Evolutionary conservation across 2,797 vertebrate species (phyloP), one percentile per base, ranked within the genome.

Genomic region (Pteropus rufus): DNA sequence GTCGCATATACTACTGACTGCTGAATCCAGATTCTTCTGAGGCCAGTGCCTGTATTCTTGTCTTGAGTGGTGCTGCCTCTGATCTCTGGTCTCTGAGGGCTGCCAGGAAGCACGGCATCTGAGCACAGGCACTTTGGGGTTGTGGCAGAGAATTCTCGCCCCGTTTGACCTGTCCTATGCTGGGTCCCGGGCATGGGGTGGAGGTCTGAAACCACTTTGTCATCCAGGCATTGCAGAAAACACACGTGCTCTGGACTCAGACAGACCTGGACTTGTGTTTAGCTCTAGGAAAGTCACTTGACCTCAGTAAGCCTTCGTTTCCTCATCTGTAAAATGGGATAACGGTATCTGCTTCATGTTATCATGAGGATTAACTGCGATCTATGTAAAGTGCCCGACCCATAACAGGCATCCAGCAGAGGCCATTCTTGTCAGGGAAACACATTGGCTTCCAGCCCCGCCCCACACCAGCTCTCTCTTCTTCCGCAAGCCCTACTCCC

Each of bases 381-480:
- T 36, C 39, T 49, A 4, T 23, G 18, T 26, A 62, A 26, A 29
- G 11, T 64, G 29, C n/a, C 83, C n/a, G 36, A 6, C 41, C 14
- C 23, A 29, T 4, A 10, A n/a, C 2, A 56, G 56, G 26, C 2
- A n/a, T 70, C 9, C 8, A 10, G 29, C 0, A 56, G 31, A 72
- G 56, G 34, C 67, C 7, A 0, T 24, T 36, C 14, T 72, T 56
- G 10, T 44, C 39, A n/a, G 56, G 31, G 36, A 69, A 56, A 49
- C 62, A 31, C 29, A 12, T 0, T 0, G 10, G 3, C 49, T 9
- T 18, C 64, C n/a, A 10, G 24, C 16, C 5, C 16, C 1, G 0
- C 36, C 10, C 16, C 18, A 0, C 11, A 1, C 4, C 6, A 4
- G 31, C 44, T 26, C 58, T 76, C 10, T 36, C 79, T 29, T 44